Conservation (phyloP, 2,888 invertebrate species). For the Folsomia manolachei region DNA sequence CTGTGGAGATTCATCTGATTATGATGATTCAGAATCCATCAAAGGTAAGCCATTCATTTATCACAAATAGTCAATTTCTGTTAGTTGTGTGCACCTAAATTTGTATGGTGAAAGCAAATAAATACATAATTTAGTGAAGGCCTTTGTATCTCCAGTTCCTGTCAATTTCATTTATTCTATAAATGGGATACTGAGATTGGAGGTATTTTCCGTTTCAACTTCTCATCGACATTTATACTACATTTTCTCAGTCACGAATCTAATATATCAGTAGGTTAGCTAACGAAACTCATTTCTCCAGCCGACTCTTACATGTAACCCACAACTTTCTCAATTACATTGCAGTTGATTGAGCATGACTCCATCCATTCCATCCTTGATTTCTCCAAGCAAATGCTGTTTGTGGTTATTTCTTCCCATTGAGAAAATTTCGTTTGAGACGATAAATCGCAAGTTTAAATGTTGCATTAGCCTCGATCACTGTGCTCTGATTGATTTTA, state of each 20-base stretch:
- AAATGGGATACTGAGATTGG: background rate
- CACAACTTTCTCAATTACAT: too few species aligned
- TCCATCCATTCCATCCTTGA: too few species aligned
- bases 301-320: too few species aligned
- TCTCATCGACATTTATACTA: background rate
- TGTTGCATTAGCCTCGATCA: constrained; percentile 49
- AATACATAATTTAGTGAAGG: background rate
- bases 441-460: constrained; percentile 38
- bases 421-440: constrained; percentile 7
- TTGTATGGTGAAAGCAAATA: too few species aligned
- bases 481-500: constrained; percentile 43
- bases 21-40: constrained; percentile 50
- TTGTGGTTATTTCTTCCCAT: background rate
- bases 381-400: too few species aligned
- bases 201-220: background rate
- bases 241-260: background rate
- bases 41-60: constrained; percentile 41
- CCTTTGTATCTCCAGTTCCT: background rate
- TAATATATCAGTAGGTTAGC: too few species aligned
- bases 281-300: too few species aligned
- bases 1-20: constrained; percentile 50
- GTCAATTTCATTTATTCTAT: background rate
- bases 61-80: background rate
- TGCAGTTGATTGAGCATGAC: background rate
- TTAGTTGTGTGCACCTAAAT: too few species aligned